These are phyloP conservation scores for Micromesistius poutassou DNA, from an alignment of 2,797 vertebrate species.

Conservation along the genomic window DNA sequence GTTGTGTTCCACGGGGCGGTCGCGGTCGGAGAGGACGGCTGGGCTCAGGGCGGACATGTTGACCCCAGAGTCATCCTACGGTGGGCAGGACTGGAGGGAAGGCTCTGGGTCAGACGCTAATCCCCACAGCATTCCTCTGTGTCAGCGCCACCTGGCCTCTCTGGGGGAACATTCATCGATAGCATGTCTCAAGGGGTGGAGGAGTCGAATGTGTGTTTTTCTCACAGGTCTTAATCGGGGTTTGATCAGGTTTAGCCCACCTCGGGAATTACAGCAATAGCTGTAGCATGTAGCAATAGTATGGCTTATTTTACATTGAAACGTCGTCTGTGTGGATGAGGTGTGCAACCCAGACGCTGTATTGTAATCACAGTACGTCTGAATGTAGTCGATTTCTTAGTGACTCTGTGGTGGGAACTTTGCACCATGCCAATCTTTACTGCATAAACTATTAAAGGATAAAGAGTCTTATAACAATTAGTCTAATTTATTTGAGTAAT, in stretches of 20 bases:
- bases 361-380: not conserved
- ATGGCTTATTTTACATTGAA: not conserved
- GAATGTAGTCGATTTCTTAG: not conserved
- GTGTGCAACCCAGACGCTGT: not conserved
- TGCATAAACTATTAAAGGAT: too few species aligned
- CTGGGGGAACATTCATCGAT: not conserved
- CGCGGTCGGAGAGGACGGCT: conserved; percentile 64
- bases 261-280: not conserved
- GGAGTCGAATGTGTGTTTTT: not conserved
- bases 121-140: conserved; percentile 51
- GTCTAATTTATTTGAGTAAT: too few species aligned
- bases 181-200: not conserved
- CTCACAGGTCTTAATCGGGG: not conserved
- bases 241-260: not conserved
- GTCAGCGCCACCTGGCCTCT: not conserved
- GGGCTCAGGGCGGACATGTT: conserved; percentile 72
- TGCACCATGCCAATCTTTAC: too few species aligned
- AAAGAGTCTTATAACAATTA: too few species aligned
- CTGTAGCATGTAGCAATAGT: not conserved
- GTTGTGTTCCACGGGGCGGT: conserved; percentile 57
- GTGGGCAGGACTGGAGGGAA: conserved; percentile 41
- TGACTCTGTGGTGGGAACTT: too few species aligned
- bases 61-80: conserved; percentile 64
- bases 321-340: not conserved
- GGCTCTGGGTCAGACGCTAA: conserved; percentile 53